Percentiles rank a stretch among this genome's conserved stretches.
phyloP scores from a whole-genome alignment of 2,113 vertebrate species.

The Chamaea fasciata region DNA sequence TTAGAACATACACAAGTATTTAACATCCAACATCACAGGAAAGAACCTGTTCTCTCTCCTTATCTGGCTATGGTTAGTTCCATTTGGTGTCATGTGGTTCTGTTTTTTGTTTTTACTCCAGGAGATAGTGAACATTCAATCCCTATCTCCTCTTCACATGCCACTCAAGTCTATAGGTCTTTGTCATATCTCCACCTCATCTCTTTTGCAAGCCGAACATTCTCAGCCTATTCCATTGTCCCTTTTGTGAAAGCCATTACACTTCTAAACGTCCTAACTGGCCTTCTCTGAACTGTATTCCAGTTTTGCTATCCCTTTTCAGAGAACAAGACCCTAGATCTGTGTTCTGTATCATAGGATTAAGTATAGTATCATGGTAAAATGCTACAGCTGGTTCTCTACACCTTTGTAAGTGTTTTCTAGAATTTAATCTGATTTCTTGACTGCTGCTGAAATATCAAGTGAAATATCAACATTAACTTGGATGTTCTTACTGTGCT shows the following conservation, averaged over 20 bases:
- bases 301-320: neutral
- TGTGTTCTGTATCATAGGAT: accelerated
- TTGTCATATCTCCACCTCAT: neutral
- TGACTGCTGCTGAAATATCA: neutral
- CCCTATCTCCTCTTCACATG: neutral
- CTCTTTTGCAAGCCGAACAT: neutral
- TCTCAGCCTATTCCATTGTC: neutral
- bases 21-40: neutral
- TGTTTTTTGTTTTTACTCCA: neutral
- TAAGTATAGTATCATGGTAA: neutral
- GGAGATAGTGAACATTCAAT: neutral
- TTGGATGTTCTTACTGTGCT: neutral
- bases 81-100: neutral
- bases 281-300: neutral
- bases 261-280: neutral
- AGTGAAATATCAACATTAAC: neutral
- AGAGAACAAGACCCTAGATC: neutral
- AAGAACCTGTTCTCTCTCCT: neutral
- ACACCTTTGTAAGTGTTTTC: neutral
- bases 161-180: neutral
- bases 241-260: neutral
- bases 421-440: neutral
- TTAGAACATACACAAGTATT: neutral
- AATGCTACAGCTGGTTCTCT: neutral
- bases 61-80: neutral